Evolutionary conservation across 2,888 invertebrate species (phyloP), one percentile per base, ranked within the genome.

Genomic region (Caradrina kadenii): DNA sequence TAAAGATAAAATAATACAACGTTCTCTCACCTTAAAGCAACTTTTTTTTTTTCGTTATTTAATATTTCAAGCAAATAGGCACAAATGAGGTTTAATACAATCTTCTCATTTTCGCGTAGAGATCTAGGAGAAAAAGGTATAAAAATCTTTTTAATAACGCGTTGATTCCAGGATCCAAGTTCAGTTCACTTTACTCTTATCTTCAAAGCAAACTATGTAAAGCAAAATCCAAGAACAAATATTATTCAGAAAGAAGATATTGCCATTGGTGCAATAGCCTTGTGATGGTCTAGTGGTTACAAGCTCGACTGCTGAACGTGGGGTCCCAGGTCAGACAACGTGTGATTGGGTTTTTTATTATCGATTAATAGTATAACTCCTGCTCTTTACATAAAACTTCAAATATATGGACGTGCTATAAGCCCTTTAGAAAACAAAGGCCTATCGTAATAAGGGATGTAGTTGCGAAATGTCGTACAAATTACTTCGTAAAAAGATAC

Each of bases 31-130:
- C 26, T 42, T 55, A 13, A 11, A 76, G 22, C 39, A 39, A 22
- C 6, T 52, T 75, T 67, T 48, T 75, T 67, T 48, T n/a, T 42
- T 54, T 39, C 19, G n/a, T 76, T 31, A 69, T 69, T 76, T 22
- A 54, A 69, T 76, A 69, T 77, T 60, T 48, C 5, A 61, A 26
- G 21, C 19, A 76, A 69, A 69, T 60, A 26, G n/a, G 10, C 21
- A 53, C 52, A 63, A 63, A 62, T 59, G 22, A 59, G 17, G 15
- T 49, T 35, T 31, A 55, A n/a, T 53, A 45, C 15, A 69, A 60
- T 69, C 45, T 22, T 55, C 26, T 55, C 45, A 48, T 69, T 69
- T 55, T 45, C 22, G 17, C 19, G n/a, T n/a, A 49, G 39, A 39
- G n/a, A 26, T 45, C 45, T 45, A 17, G 17, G 26, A 35, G 48